These are phyloP conservation scores for Lepidotrigona ventralis DNA, from an alignment of 1,140 invertebrate species.

Conservation along the genomic window DNA sequence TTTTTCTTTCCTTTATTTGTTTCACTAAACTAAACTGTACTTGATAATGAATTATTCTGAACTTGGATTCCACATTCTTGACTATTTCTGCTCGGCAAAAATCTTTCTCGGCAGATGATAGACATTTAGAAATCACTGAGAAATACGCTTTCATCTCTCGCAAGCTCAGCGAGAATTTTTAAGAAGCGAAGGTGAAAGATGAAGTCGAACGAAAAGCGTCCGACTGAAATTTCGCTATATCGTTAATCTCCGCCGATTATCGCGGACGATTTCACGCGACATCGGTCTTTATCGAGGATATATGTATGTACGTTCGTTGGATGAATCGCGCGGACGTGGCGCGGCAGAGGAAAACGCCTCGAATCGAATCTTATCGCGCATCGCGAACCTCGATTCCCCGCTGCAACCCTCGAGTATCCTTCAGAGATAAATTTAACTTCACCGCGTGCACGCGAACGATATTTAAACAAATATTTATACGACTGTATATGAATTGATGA, in stretches of 20 bases:
- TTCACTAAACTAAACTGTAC: background rate
- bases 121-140: background rate
- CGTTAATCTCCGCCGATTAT: conserved; percentile 22
- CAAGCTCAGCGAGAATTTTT: background rate
- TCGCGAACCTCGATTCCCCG: background rate
- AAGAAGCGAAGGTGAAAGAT: background rate
- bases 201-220: background rate
- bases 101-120: background rate
- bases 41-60: background rate
- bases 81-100: too few relatives aligned
- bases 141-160: background rate
- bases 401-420: background rate
- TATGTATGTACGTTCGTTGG: background rate
- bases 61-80: background rate
- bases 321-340: background rate
- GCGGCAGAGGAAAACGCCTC: background rate
- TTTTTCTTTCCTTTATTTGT: background rate
- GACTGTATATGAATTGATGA: background rate
- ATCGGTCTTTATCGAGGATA: conserved; percentile 14
- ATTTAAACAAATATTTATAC: background rate
- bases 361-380: conserved; percentile 21
- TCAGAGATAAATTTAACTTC: background rate
- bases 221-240: background rate
- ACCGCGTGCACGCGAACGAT: too few relatives aligned
- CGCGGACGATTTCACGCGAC: conserved; percentile 1